Evolutionary conservation across 2,888 invertebrate genomes (phyloP), one percentile per base, ranked within the genome.

Genomic region (Rhorus exstirpatorius): DNA sequence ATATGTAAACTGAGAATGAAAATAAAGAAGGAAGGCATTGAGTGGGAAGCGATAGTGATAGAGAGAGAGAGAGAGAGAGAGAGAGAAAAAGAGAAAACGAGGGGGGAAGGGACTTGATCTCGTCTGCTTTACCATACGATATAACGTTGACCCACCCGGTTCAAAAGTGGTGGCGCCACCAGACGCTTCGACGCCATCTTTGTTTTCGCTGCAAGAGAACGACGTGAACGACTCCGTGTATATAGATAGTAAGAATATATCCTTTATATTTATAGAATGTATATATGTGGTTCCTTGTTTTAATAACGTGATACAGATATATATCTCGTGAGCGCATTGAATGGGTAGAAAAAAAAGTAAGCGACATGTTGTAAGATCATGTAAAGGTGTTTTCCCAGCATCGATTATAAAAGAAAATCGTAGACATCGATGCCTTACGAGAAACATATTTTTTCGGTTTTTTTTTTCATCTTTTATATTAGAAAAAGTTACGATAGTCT

Each of bases 111-210:
- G 10, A 21, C 14, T 41, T n/a, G 44, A 53, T 55, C 8, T 49
- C 61, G 24, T 58, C 84, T 84, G 78, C 76, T 71, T 83, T 84
- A 83, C 78, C 84, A 63, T 67, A 71, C 19, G 77, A 70, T 49
- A 44, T 38, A 49, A 58, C 35, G 60, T 60, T 41, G 63, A 41
- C 53, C 35, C 46, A 63, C 24, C 60, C 67, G 71, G 44, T 63
- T 70, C 19, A 60, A 74, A 24, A 74, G 41, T 72, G 79, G 65
- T 53, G 83, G 82, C 81, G 83, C 83, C 83, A 84, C 83, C 51
- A 38, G 71, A 61, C 76, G 78, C 35, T 12, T 12, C 55, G 46
- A 24, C 75, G 76, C 80, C 80, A 80, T 80, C 61, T 75, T 80
- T 49, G n/a, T 70, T 26, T 26, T 31, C 21, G 53, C 70, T 46